phyloP scores from a whole-genome alignment of 2,113 vertebrate genomes.

The Sciurus niger region DNA sequence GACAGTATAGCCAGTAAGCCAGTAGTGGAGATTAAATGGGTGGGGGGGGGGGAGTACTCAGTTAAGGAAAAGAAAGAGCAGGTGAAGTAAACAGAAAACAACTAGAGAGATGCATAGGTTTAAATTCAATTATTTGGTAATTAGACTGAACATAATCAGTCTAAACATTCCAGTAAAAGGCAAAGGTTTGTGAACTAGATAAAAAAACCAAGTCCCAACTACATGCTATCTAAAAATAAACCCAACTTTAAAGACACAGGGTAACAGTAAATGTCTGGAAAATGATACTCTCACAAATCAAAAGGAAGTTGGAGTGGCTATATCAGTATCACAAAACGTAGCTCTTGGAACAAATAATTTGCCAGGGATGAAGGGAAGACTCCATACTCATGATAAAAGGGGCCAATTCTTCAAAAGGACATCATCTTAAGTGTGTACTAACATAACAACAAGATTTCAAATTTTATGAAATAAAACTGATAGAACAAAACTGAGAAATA shows the following conservation, averaged over 20 bases:
- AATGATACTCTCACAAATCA: not conserved
- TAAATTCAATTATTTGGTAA: not conserved
- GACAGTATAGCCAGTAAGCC: not conserved
- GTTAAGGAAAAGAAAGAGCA: slow-evolving; percentile 6
- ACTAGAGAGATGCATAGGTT: not conserved
- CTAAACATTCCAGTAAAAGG: not conserved
- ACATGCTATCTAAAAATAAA: not conserved
- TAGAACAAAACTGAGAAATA: not conserved
- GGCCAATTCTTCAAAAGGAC: not conserved
- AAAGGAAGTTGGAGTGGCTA: not conserved
- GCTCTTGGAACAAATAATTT: not conserved
- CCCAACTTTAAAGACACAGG: not conserved
- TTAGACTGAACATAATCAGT: not conserved
- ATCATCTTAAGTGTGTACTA: not conserved
- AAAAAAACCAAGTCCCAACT: not conserved
- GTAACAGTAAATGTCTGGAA: not conserved
- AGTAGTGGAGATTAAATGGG: not conserved
- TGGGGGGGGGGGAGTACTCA: not conserved
- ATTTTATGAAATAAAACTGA: not conserved
- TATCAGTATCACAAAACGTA: not conserved
- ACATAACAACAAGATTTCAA: not conserved
- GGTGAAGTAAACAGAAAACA: not conserved
- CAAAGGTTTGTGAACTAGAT: not conserved
- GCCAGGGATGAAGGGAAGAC: not conserved
- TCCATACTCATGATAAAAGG: not conserved